Base-by-base conservation (phyloP, 2,888 invertebrate genomes). In the Trichogramma dendrolimi region DNA sequence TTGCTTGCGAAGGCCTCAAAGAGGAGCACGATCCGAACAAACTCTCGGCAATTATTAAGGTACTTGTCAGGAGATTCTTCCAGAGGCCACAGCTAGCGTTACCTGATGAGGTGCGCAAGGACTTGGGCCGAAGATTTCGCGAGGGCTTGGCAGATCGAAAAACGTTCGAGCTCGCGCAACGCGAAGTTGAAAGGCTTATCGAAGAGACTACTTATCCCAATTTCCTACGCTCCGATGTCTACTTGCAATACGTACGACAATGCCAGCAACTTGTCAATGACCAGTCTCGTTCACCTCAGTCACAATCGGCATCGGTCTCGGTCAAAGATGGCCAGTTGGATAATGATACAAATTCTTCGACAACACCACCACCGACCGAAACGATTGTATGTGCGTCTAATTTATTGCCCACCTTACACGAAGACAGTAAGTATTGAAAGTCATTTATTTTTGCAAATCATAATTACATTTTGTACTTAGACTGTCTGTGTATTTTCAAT, bases 161-260 rank as follows among this genome's bases (percentile, higher is more conserved):
- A 72, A 87, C 96, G 72, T 96, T 94, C 79, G 93, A 95, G 80
- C 86, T 86, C 70, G 92, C 91, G 80, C 91, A 92, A 76, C 82
- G 84, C 61, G 89, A 92, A 81, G 89, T 93, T 73, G 94, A 94
- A 76, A 84, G 86, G 50, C 86, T 90, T 63, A 93, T 96, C 78
- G 89, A 89, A 68, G 89, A 90, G 77, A 90, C 92, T 64, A 91
- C 92, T 66, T 96, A 96, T 83, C 92, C 91, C 62, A 90, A 92
- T 80, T 97, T 97, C 82, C 85, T 97, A 68, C 90, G 90, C 71
- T 95, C 95, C 71, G 95, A 96, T 74, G 86, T 92, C 80, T 96
- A 96, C 84, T 87, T 96, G 74, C 85, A 88, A 77, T 89, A 91
- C 81, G 87, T 92, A 81, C 86, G 89, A 82, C 82, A 88, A 81